These are phyloP conservation scores for Macrobrachium rosenbergii DNA, from an alignment of 1,140 invertebrate genomes.

Conservation along the genomic window DNA sequence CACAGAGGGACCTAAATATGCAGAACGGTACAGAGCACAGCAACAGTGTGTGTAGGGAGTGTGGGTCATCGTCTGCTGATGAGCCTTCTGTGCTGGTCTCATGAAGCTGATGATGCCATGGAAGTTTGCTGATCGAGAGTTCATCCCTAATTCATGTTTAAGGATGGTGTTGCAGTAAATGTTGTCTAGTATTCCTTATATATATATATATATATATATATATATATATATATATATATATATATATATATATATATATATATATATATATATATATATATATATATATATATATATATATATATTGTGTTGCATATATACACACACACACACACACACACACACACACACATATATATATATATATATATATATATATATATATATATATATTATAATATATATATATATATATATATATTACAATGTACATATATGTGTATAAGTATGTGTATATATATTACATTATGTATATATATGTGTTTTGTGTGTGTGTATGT, in stretches of 20 bases:
- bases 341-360: neutral
- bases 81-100: too few relatives aligned
- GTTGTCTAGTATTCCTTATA: too few relatives aligned
- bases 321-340: neutral
- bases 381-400: neutral
- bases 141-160: too few relatives aligned
- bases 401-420: neutral
- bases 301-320: slow-evolving; percentile 3
- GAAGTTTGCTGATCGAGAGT: too few relatives aligned
- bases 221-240: neutral
- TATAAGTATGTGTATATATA: neutral
- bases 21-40: too few relatives aligned
- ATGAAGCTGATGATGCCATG: too few relatives aligned
- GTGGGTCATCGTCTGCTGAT: too few relatives aligned
- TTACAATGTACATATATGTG: too few relatives aligned
- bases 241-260: slow-evolving; percentile 22
- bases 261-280: slow-evolving; percentile 22
- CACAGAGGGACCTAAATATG: too few relatives aligned
- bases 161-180: too few relatives aligned
- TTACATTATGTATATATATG: neutral
- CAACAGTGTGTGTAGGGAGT: too few relatives aligned
- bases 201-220: neutral
- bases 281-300: neutral
- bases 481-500: too few relatives aligned
- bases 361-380: neutral